A percentile compares a stretch with the other conserved stretches of the same genome.
Conservation (phyloP, 2,797 vertebrate genomes). For the Cryptoblepharus egeriae region DNA sequence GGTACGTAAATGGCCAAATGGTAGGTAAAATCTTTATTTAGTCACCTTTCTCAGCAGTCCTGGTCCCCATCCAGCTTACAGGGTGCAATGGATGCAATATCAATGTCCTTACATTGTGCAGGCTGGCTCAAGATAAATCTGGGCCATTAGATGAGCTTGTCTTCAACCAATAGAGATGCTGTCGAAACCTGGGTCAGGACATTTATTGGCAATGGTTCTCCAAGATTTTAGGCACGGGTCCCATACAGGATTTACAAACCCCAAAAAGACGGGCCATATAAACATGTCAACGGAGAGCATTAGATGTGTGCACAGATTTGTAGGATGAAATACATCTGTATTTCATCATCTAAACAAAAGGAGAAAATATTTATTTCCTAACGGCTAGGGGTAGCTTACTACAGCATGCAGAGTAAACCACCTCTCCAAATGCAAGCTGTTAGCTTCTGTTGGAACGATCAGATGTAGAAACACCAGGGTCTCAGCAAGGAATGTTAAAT, state of each 20-base stretch:
- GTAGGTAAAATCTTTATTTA: too few relatives aligned
- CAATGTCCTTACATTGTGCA: too few relatives aligned
- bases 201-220: neutral
- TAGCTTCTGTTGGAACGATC: conserved; percentile 61
- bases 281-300: conserved; percentile 46
- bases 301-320: neutral
- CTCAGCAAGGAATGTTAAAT: conserved; percentile 67
- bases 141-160: too few relatives aligned
- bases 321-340: conserved; percentile 21
- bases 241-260: conserved; percentile 54
- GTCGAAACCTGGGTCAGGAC: neutral
- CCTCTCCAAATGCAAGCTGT: conserved; percentile 54
- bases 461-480: conserved; percentile 6
- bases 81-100: too few relatives aligned
- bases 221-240: neutral
- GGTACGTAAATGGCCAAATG: too few relatives aligned
- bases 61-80: too few relatives aligned
- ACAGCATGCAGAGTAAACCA: conserved; percentile 59
- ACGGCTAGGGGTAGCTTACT: conserved; percentile 43
- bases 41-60: too few relatives aligned
- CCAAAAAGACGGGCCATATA: conserved; percentile 52
- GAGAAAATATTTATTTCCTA: conserved; percentile 48
- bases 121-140: too few relatives aligned
- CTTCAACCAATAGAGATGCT: neutral
- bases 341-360: conserved; percentile 23